Evolutionary conservation across 1,140 invertebrate species (phyloP).

Genomic region (Drosophila gunungcola): DNA sequence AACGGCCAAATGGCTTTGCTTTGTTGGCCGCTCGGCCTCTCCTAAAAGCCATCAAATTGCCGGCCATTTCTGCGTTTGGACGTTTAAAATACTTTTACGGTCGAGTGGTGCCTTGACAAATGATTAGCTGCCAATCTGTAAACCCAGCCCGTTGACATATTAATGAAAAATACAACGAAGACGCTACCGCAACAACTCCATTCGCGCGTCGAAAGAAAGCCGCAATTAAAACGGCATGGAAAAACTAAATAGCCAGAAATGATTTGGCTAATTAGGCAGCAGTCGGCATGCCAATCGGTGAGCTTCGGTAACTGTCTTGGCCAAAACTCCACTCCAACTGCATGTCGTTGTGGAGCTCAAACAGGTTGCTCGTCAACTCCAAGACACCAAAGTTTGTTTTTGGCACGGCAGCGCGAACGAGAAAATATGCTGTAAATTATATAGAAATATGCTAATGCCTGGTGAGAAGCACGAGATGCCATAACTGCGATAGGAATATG

Average conservation of each 20-base stretch:
- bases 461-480: slow-evolving; percentile 32
- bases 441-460: slow-evolving; percentile 75
- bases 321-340: slow-evolving; percentile 42
- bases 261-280: slow-evolving; percentile 77
- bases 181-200: slow-evolving; percentile 10
- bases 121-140: slow-evolving; percentile 64
- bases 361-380: slow-evolving; percentile 58
- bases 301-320: slow-evolving; percentile 32
- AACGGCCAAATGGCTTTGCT: slow-evolving; percentile 12
- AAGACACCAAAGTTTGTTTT: slow-evolving; percentile 51
- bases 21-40: slow-evolving; percentile 24
- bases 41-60: slow-evolving; percentile 58
- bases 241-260: slow-evolving; percentile 64
- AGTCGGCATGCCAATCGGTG: slow-evolving; percentile 35
- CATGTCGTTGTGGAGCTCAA: slow-evolving; percentile 32
- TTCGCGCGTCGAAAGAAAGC: slow-evolving; percentile 65
- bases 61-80: slow-evolving; percentile 50
- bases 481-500: slow-evolving; percentile 64
- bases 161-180: slow-evolving; percentile 45
- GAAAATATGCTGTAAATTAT: slow-evolving; percentile 68
- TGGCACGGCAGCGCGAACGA: slow-evolving; percentile 46
- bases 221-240: slow-evolving; percentile 71
- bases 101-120: slow-evolving; percentile 48
- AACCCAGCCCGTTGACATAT: slow-evolving; percentile 58
- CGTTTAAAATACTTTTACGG: slow-evolving; percentile 67